These are phyloP conservation scores for Pristis pectinata DNA, from an alignment of 2,797 vertebrate species.

Conservation along the genomic window DNA sequence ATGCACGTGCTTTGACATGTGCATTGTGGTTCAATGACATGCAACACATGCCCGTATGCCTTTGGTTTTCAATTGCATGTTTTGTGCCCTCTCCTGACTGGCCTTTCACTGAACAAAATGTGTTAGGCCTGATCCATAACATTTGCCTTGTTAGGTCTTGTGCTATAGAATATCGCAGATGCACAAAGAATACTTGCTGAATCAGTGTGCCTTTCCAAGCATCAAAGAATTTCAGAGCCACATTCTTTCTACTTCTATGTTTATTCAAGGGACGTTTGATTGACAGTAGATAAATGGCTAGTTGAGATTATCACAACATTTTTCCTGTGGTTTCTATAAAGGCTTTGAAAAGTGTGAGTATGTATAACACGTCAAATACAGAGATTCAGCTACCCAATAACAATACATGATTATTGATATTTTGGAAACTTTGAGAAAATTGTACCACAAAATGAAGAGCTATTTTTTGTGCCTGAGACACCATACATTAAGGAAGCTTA, in stretches of 20 bases:
- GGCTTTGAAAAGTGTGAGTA: background rate
- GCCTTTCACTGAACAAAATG: no score
- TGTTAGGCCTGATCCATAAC: no score
- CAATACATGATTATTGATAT: background rate
- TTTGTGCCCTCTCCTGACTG: no score
- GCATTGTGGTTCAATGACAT: no score
- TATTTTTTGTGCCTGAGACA: background rate
- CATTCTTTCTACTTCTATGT: background rate
- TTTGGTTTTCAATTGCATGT: no score
- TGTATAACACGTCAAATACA: background rate
- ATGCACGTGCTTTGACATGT: no score
- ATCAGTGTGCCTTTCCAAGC: no score
- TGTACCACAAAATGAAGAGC: background rate
- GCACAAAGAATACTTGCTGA: no score
- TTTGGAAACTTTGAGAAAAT: background rate
- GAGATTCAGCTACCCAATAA: background rate
- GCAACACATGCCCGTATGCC: no score
- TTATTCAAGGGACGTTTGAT: background rate
- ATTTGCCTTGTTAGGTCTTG: no score
- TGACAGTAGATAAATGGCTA: background rate
- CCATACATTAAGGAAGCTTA: background rate
- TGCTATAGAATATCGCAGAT: no score
- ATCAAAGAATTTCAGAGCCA: no score
- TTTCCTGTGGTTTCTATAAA: background rate
- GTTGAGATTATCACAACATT: background rate